Conservation (phyloP, 2,113 vertebrate genomes). For the Sturnira hondurensis region DNA sequence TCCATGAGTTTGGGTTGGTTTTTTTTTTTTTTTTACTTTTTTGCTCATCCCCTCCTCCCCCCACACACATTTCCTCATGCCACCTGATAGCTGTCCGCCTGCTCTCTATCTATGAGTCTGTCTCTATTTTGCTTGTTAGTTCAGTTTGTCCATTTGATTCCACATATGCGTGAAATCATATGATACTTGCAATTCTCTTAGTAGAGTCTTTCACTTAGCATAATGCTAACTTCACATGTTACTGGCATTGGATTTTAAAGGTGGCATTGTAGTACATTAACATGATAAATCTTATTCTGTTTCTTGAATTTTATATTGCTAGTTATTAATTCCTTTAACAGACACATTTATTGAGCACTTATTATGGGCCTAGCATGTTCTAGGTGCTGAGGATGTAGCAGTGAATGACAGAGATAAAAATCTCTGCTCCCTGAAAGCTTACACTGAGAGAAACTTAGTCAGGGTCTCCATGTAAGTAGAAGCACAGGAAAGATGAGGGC, state of each 20-base stretch:
- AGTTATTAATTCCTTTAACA: neutral
- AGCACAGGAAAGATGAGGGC: neutral
- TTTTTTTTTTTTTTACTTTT: too few relatives aligned
- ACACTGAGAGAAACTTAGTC: neutral
- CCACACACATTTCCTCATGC: too few relatives aligned
- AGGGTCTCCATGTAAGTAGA: neutral
- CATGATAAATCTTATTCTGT: neutral
- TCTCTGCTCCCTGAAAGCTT: neutral
- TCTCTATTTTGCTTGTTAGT: too few relatives aligned
- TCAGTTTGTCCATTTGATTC: too few relatives aligned
- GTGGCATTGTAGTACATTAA: neutral
- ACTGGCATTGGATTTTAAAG: neutral
- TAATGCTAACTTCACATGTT: neutral
- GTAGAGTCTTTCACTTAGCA: too few relatives aligned
- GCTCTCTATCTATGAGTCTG: too few relatives aligned
- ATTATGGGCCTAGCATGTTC: neutral
- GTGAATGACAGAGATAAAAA: neutral
- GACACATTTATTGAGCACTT: neutral
- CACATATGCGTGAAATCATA: too few relatives aligned
- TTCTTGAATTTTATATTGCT: neutral
- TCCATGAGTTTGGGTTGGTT: too few relatives aligned
- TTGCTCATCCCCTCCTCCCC: too few relatives aligned
- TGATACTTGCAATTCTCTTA: too few relatives aligned
- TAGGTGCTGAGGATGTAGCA: neutral
- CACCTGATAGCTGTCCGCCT: too few relatives aligned